A percentile compares a stretch with the other conserved stretches of the same genome.
These are phyloP conservation scores for Labroides dimidiatus DNA, from an alignment of 2,797 vertebrate genomes.

Conservation along the genomic window DNA sequence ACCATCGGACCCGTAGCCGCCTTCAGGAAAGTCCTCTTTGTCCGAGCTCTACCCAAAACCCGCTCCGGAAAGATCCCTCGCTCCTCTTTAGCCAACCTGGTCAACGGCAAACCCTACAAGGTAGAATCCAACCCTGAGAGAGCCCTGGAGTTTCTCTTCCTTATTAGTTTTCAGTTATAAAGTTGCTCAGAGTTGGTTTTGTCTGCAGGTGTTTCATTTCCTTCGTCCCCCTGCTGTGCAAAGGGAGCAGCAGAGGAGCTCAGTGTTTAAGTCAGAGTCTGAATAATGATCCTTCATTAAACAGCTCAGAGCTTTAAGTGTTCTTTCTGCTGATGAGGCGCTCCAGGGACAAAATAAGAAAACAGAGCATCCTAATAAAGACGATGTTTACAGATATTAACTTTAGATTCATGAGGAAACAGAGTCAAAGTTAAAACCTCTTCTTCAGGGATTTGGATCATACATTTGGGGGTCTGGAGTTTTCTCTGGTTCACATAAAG, in stretches of 20 bases:
- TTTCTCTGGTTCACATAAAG: no score
- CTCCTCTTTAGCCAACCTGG: slow-evolving; percentile 87
- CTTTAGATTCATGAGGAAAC: neutral
- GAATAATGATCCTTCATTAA: slow-evolving; percentile 31
- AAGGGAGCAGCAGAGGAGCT: slow-evolving; percentile 5
- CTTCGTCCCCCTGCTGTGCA: neutral
- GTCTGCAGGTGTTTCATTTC: neutral
- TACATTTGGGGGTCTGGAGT: no score
- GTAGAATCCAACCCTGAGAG: slow-evolving; percentile 61
- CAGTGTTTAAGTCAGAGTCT: neutral
- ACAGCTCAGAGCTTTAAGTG: slow-evolving; percentile 6
- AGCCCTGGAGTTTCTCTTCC: neutral
- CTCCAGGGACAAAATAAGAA: slow-evolving; percentile 5
- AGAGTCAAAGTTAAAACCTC: no score
- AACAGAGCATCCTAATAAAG: neutral
- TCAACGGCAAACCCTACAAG: slow-evolving; percentile 92
- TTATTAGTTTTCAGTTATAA: neutral
- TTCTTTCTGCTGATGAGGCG: slow-evolving; percentile 39
- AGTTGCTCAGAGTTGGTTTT: neutral
- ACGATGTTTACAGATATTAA: neutral
- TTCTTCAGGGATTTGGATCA: no score
- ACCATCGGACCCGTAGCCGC: slow-evolving; percentile 93
- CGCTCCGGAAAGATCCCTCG: slow-evolving; percentile 97
- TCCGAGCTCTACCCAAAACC: slow-evolving; percentile 91
- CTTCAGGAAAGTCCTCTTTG: slow-evolving; percentile 90